A percentile compares a stretch with the other conserved stretches of the same genome.
Evolutionary conservation across 1,140 invertebrate species (phyloP).

Genomic region (Cotesia vestalis): DNA sequence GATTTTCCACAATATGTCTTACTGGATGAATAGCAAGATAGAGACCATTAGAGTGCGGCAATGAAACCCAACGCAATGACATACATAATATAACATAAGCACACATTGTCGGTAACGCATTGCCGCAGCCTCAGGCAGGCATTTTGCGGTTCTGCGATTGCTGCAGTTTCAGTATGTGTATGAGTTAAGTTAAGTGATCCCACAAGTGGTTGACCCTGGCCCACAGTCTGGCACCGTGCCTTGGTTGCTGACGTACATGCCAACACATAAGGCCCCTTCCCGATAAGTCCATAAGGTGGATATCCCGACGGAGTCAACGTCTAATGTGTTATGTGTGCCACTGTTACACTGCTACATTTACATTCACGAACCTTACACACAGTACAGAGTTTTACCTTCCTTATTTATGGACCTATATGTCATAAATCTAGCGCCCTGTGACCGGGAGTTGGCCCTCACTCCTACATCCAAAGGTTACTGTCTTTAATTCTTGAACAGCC

Average conservation of each 20-base stretch:
- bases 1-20: too few relatives aligned
- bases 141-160: conserved; percentile 37
- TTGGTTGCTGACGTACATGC: conserved; percentile 22
- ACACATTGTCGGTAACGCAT: conserved; percentile 16
- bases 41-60: neutral
- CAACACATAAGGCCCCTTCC: conserved; percentile 10
- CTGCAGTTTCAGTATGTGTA: conserved; percentile 23
- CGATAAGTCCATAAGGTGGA: too few relatives aligned
- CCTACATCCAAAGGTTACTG: too few relatives aligned
- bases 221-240: conserved; percentile 40
- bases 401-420: too few relatives aligned
- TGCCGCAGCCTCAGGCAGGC: conserved; percentile 27
- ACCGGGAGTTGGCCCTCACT: too few relatives aligned
- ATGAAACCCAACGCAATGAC: neutral
- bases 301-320: too few relatives aligned
- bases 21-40: neutral
- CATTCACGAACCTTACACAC: too few relatives aligned
- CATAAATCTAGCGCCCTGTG: too few relatives aligned
- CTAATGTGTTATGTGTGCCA: too few relatives aligned
- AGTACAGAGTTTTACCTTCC: too few relatives aligned
- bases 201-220: conserved; percentile 48
- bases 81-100: conserved; percentile 1
- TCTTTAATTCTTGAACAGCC: too few relatives aligned
- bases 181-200: conserved; percentile 24
- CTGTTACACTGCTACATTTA: too few relatives aligned